Conservation (phyloP, 2,888 invertebrate species). For the Drepana falcataria region DNA sequence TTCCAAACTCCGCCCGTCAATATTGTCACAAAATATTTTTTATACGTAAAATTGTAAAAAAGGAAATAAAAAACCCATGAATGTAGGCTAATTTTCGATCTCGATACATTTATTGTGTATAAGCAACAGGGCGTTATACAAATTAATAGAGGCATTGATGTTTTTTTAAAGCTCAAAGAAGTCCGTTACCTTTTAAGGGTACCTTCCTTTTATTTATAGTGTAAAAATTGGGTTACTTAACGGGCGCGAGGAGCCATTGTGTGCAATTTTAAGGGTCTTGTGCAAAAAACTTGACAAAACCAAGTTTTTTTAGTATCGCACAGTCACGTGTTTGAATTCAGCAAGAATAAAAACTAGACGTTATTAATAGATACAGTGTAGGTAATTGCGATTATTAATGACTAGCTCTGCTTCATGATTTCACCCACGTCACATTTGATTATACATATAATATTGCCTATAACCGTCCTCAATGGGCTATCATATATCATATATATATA, state of each 20-base stretch:
- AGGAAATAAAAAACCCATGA: constrained; percentile 43
- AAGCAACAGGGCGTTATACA: constrained; percentile 73
- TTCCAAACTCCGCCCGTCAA: constrained; percentile 59
- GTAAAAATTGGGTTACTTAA: constrained; percentile 78
- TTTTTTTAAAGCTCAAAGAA: constrained; percentile 43
- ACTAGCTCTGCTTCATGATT: constrained; percentile 18
- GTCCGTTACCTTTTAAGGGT: constrained; percentile 66
- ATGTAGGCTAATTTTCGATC: constrained; percentile 76
- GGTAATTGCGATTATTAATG: constrained; percentile 52
- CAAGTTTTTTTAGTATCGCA: constrained; percentile 20
- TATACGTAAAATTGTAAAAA: constrained; percentile 27
- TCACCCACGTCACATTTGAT: constrained; percentile 4
- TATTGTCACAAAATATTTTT: constrained; percentile 71
- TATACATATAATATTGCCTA: constrained; percentile 1
- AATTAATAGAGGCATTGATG: constrained; percentile 66
- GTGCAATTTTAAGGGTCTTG: constrained; percentile 38
- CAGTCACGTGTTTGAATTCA: constrained; percentile 26
- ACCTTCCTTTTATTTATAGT: constrained; percentile 72
- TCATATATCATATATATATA: too few relatives aligned
- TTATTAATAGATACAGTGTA: constrained; percentile 52
- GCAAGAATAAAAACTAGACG: constrained; percentile 31
- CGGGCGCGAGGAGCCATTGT: constrained; percentile 67
- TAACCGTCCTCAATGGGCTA: too few relatives aligned
- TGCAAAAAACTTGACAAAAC: constrained; percentile 29
- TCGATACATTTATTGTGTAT: constrained; percentile 69